phyloP scores from a whole-genome alignment of 2,888 invertebrate species.

The Drosophila rellima region DNA sequence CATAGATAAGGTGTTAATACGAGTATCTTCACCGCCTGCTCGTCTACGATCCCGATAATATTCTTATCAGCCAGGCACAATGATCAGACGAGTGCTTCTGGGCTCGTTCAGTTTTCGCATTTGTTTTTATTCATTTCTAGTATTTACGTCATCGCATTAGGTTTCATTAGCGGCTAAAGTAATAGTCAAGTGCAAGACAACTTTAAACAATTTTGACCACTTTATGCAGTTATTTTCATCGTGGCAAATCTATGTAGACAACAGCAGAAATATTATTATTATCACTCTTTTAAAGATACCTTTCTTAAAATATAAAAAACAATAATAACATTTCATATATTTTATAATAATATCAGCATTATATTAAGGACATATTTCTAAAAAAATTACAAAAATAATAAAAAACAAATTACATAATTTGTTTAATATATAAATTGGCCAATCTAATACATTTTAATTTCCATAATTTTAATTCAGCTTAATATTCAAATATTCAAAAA shows the following conservation, averaged over 20 bases:
- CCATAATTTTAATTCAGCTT: no score
- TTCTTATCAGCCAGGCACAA: constrained; percentile 19
- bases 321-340: no score
- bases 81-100: constrained; percentile 17
- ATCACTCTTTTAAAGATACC: neutral
- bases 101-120: constrained; percentile 19
- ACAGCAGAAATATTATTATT: neutral
- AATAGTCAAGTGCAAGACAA: constrained; percentile 9
- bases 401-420: no score
- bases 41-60: constrained; percentile 12
- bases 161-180: neutral
- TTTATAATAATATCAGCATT: no score
- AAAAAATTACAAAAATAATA: no score
- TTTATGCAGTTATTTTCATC: neutral
- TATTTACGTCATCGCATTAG: constrained; percentile 20
- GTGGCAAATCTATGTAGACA: neutral
- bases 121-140: constrained; percentile 5
- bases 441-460: no score
- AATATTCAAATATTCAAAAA: no score
- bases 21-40: constrained; percentile 22
- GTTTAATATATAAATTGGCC: no score
- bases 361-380: no score
- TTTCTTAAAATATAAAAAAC: neutral
- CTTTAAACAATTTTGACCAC: neutral
- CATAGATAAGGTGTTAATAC: constrained; percentile 31